Base-by-base conservation (phyloP, 1,140 invertebrate genomes). In the Teleogryllus occipitalis region DNA sequence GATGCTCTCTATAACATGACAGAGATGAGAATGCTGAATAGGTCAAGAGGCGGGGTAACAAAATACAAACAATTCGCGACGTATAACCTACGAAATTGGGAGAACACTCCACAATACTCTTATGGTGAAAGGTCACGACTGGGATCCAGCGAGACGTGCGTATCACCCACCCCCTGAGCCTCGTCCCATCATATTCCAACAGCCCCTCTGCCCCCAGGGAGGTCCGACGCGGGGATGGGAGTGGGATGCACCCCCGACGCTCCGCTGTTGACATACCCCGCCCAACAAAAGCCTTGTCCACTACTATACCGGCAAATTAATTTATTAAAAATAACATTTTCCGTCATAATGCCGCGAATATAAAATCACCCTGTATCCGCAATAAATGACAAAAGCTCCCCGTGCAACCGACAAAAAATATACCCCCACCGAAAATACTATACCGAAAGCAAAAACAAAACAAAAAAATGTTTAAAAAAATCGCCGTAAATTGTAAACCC, bases 251-350 rank as follows among this genome's bases (percentile, higher is more conserved):
- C 18, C 54, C 54, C 54, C 54, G 54, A 65, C 27, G 54, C 7
- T 65, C 10, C 54, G 54, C 54, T 65, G 54, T 65, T 65, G 54
- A 65, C 54, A 65, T 65, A 65, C 54, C 54, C 54, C 54, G 54
- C 54, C 54, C 54, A 65, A 65, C 54, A 65, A 65, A 65, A 65
- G 54, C 54, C 54, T 10, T 65, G 54, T 65, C 54, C 54, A 65
- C 54, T 65, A 65, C 54, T 65, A 65, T 65, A 65, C 54, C 54
- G 18, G 54, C 54, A 65, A 65, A 65, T 65, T 65, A 65, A 65
- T 65, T 65, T 65, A 65, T 65, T 65, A 65, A 65, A 65, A 65
- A 65, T 65, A 65, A 65, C 54, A 65, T 65, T 65, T 65, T 65
- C 54, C 54, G 54, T 65, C 54, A 65, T 65, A 65, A 65, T 65